Conservation (phyloP, 2,113 vertebrate species). For the Oreochromis niloticus region DNA sequence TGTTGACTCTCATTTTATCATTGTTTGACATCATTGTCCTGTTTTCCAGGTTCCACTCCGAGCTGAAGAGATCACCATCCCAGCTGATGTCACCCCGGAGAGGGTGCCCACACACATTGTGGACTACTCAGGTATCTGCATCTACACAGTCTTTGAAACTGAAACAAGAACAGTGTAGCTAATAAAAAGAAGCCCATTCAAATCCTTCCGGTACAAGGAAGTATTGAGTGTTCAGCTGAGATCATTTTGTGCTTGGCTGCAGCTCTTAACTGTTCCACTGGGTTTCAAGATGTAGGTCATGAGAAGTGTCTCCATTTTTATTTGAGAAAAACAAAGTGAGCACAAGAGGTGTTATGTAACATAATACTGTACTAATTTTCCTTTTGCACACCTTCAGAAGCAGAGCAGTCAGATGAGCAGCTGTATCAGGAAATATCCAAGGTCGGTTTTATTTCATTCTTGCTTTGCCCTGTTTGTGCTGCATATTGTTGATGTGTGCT, state of each 20-base stretch:
- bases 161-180: background rate
- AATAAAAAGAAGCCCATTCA: background rate
- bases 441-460: constrained; percentile 65
- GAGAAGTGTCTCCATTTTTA: background rate
- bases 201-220: background rate
- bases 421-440: constrained; percentile 96
- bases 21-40: background rate
- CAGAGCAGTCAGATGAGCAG: constrained; percentile 94
- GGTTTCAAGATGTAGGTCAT: background rate
- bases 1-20: background rate
- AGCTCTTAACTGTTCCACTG: background rate
- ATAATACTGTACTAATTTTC: background rate
- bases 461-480: background rate
- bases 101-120: constrained; percentile 98
- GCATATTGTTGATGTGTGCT: background rate
- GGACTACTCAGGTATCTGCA: constrained; percentile 88
- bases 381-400: constrained; percentile 73
- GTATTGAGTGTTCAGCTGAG: background rate
- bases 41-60: constrained; percentile 85
- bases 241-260: background rate
- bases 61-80: constrained; percentile 98
- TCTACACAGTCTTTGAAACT: background rate
- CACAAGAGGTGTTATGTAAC: background rate
- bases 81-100: constrained; percentile 96
- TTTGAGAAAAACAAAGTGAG: background rate